Base-by-base conservation (phyloP, 2,797 vertebrate genomes). In the Picus viridis region DNA sequence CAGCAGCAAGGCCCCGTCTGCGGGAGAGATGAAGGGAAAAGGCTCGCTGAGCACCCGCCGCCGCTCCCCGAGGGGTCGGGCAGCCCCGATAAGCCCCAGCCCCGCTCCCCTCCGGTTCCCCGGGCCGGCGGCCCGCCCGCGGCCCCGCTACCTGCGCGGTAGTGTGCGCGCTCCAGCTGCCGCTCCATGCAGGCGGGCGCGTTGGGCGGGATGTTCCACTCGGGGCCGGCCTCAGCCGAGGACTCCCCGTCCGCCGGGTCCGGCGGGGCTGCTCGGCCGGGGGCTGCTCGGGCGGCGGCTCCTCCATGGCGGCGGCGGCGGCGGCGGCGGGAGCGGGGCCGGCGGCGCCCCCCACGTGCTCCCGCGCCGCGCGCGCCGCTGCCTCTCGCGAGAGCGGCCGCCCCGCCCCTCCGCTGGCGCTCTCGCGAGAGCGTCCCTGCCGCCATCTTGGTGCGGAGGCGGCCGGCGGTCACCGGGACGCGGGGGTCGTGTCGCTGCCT, bases 151-250 rank as follows among this genome's bases (percentile, higher is more conserved):
- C 98, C 99, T 96, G 97, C 93, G 93, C 99, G 97, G 97, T 99
- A 99, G 1, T 98, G 98, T 43, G 96, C 98, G 26, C 98, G 94
- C 70, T 98, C 98, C 94, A 99, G 96, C 71, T 99, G 98, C 81
- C 97, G 98, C 96, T 99, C 99, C 99, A 99, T 99, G 92, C 98
- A 99, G 2, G 99, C 98, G 9, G 99, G 99, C 4, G 99, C 99
- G 89, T 98, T 99, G 7, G 98, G 98, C 3, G 98, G 98, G 14
- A 98, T 98, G 89, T 98, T 98, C 99, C 99, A 99, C 10, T 98
- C 97, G n/a, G 96, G 54, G n/a, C 41, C 81, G 43, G 59, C 56
- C 2, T n/a, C 57, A 7, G 67, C 54, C 30, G 78, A 29, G 29
- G 43, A 18, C n/a, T 83, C 87, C 10, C 12, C 77, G 17, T 19